Percentiles rank a stretch among this genome's conserved stretches.
Evolutionary conservation across 2,797 vertebrate species (phyloP).

Genomic region (Sebastes reedi): DNA sequence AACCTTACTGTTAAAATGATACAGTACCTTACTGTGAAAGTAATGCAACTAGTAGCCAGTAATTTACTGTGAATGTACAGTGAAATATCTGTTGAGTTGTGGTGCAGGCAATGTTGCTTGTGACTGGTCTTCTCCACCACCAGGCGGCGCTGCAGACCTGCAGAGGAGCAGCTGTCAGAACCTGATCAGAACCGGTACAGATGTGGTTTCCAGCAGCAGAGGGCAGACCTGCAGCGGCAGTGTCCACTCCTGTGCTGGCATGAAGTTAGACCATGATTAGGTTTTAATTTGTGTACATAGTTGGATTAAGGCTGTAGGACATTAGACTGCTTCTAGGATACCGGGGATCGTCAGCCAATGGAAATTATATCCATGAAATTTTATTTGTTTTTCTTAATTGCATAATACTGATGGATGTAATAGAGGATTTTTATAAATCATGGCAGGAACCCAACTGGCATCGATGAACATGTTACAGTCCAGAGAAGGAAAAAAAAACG

Average conservation of each 20-base stretch:
- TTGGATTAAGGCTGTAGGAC: background rate
- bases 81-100: background rate
- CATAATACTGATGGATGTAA: background rate
- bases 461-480: background rate
- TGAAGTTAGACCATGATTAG: background rate
- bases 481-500: slow-evolving; percentile 2
- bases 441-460: background rate
- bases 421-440: background rate
- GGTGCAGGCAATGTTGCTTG: background rate
- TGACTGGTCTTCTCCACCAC: background rate
- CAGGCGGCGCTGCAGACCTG: background rate
- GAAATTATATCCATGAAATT: background rate
- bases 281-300: background rate
- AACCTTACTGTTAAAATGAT: too few relatives aligned
- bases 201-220: background rate
- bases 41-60: background rate
- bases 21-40: too few relatives aligned
- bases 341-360: fast-evolving
- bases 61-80: background rate
- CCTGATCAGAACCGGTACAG: background rate
- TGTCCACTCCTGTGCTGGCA: background rate
- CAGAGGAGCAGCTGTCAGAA: background rate
- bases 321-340: background rate
- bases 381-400: background rate
- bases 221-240: background rate